Evolutionary conservation across 2,797 vertebrate genomes (phyloP).

Genomic region (Dermochelys coriacea): DNA sequence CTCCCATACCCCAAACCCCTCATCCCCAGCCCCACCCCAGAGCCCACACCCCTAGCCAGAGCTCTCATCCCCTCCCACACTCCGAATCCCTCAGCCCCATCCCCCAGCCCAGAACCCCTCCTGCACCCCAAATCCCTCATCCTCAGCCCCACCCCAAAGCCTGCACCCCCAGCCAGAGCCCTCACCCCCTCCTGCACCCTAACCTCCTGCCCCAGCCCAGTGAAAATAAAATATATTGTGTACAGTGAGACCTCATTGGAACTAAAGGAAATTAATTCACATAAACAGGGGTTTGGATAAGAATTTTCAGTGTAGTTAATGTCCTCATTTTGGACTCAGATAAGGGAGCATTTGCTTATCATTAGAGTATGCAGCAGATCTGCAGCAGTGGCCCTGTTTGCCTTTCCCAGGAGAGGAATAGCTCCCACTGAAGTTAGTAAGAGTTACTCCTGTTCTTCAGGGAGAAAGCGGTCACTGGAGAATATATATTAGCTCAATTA

Average conservation of each 20-base stretch:
- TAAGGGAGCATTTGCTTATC: not conserved
- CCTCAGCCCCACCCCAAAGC: too few relatives aligned
- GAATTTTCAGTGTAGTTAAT: fast-evolving
- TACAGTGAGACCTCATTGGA: not conserved
- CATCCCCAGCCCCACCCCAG: too few relatives aligned
- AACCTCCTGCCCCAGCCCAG: too few relatives aligned
- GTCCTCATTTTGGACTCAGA: not conserved
- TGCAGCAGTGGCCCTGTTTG: not conserved
- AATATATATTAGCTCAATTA: not conserved
- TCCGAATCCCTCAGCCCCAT: too few relatives aligned
- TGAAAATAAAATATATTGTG: not conserved
- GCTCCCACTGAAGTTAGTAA: not conserved
- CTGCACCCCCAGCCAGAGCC: too few relatives aligned
- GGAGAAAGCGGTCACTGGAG: not conserved
- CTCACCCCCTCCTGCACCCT: too few relatives aligned
- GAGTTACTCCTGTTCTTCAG: not conserved
- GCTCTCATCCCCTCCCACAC: too few relatives aligned
- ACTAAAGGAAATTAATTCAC: not conserved
- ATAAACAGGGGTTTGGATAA: not conserved
- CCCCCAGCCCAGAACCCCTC: too few relatives aligned
- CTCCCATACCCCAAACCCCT: too few relatives aligned
- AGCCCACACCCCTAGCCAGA: too few relatives aligned
- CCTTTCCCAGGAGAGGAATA: not conserved
- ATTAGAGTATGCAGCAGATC: not conserved
- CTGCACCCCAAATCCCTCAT: too few relatives aligned